Evolutionary conservation across 1,140 invertebrate genomes (phyloP).

Genomic region (Lepidotrigona ventralis): DNA sequence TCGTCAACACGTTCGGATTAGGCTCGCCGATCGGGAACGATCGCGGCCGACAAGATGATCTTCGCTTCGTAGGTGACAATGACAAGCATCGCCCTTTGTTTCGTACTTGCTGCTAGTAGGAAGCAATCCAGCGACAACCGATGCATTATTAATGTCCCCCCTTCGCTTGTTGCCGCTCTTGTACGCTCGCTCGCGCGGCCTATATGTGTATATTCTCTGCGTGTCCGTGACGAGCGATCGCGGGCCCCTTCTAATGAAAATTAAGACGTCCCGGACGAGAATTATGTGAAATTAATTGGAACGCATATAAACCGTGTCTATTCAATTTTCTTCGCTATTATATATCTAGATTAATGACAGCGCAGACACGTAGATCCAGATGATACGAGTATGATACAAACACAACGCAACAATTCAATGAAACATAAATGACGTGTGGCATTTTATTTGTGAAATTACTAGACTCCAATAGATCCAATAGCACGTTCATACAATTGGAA

Average conservation of each 20-base stretch:
- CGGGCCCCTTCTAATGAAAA: conserved; percentile 38
- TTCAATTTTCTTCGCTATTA: not conserved
- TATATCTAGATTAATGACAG: not conserved
- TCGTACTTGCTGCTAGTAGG: conserved; percentile 66
- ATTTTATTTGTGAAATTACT: not conserved
- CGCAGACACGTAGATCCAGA: not conserved
- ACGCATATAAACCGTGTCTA: not conserved
- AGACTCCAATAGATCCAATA: too few species aligned
- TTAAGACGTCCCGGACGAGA: conserved; percentile 36
- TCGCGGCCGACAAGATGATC: conserved; percentile 47
- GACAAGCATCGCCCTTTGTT: conserved; percentile 56
- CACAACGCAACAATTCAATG: not conserved
- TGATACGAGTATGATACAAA: not conserved
- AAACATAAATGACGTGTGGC: not conserved
- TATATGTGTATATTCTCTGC: conserved; percentile 62
- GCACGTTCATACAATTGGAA: too few species aligned
- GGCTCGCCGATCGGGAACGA: conserved; percentile 15
- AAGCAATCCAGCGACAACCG: conserved; percentile 66
- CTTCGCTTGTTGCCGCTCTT: conserved; percentile 66
- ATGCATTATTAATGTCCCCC: conserved; percentile 74
- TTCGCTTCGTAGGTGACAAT: conserved; percentile 53
- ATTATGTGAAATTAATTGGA: conserved; percentile 35
- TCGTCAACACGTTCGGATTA: conserved; percentile 24
- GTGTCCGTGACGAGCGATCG: conserved; percentile 43
- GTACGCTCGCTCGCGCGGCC: conserved; percentile 66